Evolutionary conservation across 2,888 invertebrate genomes (phyloP).

Genomic region (Scaptomyza reducta): DNA sequence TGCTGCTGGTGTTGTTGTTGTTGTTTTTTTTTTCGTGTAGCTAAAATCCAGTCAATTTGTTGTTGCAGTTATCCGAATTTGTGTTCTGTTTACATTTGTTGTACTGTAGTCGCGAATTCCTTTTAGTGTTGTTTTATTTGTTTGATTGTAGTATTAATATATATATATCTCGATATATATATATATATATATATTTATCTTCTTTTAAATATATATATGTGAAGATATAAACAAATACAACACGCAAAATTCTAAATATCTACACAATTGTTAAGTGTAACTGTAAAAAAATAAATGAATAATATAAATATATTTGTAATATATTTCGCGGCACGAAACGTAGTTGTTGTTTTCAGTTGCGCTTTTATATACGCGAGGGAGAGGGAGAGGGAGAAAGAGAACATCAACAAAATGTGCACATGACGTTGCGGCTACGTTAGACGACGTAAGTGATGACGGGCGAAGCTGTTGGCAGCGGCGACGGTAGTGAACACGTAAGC

Average conservation of each 20-base stretch:
- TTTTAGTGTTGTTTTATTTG: conserved; percentile 29
- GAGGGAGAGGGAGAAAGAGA: conserved; percentile 17
- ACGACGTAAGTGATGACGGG: conserved; percentile 28
- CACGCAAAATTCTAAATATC: conserved; percentile 56
- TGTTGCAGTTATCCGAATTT: conserved; percentile 41
- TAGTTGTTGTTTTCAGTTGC: conserved; percentile 17
- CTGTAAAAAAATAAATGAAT: conserved; percentile 51
- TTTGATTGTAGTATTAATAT: conserved; percentile 30
- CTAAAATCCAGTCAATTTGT: conserved; percentile 28
- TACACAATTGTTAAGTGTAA: conserved; percentile 60
- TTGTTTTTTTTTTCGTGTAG: conserved; percentile 3
- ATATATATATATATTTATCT: conserved; percentile 9
- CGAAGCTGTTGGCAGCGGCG: conserved; percentile 5
- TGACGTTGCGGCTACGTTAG: conserved; percentile 45
- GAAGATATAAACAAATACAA: conserved; percentile 57
- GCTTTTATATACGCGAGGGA: background rate
- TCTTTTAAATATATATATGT: conserved; percentile 6
- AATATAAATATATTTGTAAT: conserved; percentile 17
- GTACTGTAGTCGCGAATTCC: conserved; percentile 35
- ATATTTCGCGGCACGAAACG: conserved; percentile 13
- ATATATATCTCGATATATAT: conserved; percentile 26
- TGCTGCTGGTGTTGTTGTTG: conserved; percentile 22
- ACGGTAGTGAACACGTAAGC: conserved; percentile 24
- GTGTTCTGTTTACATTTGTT: conserved; percentile 26
- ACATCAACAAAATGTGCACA: conserved; percentile 45